Base-by-base conservation (phyloP, 2,888 invertebrate genomes). In the Saturnia pavonia region DNA sequence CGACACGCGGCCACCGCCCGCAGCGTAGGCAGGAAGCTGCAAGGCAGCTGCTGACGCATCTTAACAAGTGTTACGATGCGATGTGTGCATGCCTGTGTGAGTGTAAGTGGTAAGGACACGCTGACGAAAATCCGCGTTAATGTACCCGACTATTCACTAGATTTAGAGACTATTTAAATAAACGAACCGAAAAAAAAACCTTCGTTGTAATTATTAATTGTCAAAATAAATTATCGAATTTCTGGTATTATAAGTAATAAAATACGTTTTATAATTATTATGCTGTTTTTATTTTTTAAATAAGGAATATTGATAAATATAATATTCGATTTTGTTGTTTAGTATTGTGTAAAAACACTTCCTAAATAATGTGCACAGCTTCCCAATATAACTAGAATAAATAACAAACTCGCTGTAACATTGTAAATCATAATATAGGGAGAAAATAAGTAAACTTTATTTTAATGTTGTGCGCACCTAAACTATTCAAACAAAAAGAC, bases 141-240 rank as follows among this genome's bases (percentile, higher is more conserved):
- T 80, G 76, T 70, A 69, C 81, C 83, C 85, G 86, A 85, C 86
- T 88, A 86, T 88, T 85, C 86, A 87, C 82, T 91, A 91, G 86
- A 88, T 84, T 83, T 92, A 93, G 89, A 91, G 92, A 93, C 91
- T 92, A 92, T 91, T 91, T 91, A 91, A 92, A 88, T 90, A 90
- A 88, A 88, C 83, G 83, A 87, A 87, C 82, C 83, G 84, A 88
- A 87, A 80, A 84, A 91, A 91, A 91, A 89, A 90, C 87, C 85
- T 88, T 84, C 80, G 88, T 88, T 92, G 92, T 93, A 93, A 92
- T 92, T 91, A 91, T 87, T 87, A 85, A 82, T 87, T 89, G 85
- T 88, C 87, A 87, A 87, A 91, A 84, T 93, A 92, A 94, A 91
- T 92, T 91, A 94, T 91, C 91, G 91, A 93, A 92, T 92, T 92